Evolutionary conservation across 2,888 invertebrate genomes (phyloP).

Genomic region (Trypoxylon attenuatum): DNA sequence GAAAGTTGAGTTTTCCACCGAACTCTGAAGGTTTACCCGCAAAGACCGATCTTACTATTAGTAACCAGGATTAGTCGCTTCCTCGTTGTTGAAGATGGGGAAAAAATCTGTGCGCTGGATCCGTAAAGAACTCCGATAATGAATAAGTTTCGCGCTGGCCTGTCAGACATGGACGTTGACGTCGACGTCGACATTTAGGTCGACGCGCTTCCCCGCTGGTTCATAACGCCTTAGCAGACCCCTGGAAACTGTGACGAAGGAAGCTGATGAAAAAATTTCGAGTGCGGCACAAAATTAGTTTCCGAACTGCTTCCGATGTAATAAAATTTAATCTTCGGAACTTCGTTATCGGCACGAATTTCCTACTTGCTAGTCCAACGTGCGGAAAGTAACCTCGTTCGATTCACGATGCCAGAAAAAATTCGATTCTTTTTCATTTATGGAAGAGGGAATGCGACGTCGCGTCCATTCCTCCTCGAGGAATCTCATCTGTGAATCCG

Average conservation of each 20-base stretch:
- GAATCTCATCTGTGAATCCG: background rate
- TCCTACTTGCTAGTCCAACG: background rate
- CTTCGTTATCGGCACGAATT: conserved; percentile 9
- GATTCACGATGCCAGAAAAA: background rate
- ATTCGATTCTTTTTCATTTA: conserved; percentile 3
- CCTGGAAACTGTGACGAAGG: background rate
- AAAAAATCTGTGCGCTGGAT: no score
- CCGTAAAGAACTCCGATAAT: conserved; percentile 5
- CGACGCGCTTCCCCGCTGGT: background rate
- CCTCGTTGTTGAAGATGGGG: no score
- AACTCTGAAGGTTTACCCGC: no score
- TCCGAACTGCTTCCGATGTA: conserved; percentile 28
- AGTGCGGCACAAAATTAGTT: conserved; percentile 28
- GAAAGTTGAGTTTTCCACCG: no score
- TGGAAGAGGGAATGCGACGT: background rate
- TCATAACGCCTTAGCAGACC: background rate
- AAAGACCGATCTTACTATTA: no score
- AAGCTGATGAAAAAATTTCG: background rate
- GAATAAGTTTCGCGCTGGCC: conserved; percentile 6
- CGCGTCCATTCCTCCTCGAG: background rate
- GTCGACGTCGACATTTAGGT: background rate
- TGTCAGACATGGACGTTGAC: background rate
- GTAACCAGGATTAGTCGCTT: no score
- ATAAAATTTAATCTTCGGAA: conserved; percentile 36
- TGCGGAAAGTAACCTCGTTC: conserved; percentile 4